Conservation (phyloP, 2,113 vertebrate species). For the Aepyceros melampus region DNA sequence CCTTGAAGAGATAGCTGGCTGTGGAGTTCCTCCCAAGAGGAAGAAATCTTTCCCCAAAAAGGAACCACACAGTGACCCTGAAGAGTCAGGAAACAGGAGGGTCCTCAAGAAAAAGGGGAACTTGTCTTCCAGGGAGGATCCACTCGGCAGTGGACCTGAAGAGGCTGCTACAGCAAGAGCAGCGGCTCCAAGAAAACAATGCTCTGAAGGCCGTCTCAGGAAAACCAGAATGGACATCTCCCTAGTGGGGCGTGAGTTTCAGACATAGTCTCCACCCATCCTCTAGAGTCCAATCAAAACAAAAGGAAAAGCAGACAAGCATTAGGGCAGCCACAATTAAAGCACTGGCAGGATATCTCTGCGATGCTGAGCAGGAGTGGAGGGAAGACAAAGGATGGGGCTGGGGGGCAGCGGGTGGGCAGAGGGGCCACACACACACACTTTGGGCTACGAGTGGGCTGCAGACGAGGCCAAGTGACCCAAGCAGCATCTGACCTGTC, state of each 20-base stretch:
- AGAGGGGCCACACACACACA: neutral
- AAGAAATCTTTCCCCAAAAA: neutral
- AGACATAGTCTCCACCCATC: neutral
- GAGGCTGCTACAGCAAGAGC: neutral
- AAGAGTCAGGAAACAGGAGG: neutral
- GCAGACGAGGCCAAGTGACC: neutral
- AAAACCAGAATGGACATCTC: neutral
- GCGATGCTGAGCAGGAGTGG: no score
- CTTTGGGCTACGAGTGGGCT: neutral
- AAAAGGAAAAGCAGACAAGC: neutral
- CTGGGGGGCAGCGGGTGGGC: accelerated
- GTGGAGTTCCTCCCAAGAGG: neutral
- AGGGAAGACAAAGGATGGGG: accelerated
- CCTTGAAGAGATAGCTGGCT: neutral
- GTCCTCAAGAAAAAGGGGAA: neutral
- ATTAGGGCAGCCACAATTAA: neutral
- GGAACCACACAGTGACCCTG: neutral
- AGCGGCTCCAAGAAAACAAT: neutral
- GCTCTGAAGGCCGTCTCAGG: neutral
- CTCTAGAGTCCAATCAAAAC: neutral
- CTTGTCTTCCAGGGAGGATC: neutral
- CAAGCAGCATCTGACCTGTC: neutral
- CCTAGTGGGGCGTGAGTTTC: neutral
- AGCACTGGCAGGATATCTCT: neutral
- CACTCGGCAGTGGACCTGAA: neutral